Evolutionary conservation across 2,797 vertebrate species (phyloP).

Genomic region (Lepus oiostolus): DNA sequence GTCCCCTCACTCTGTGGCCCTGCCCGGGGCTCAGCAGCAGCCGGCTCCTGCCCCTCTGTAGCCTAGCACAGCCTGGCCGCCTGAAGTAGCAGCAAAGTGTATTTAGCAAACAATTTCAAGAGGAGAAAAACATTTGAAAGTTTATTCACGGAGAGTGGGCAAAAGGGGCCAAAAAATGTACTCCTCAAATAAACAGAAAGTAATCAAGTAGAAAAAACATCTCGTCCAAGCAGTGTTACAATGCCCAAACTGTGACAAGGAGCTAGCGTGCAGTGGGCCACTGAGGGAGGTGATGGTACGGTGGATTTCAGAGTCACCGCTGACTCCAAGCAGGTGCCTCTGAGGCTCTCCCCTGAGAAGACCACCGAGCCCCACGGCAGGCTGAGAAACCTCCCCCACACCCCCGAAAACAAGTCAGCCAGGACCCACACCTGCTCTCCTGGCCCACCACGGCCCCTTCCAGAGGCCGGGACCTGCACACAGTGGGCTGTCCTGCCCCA

Average conservation of each 20-base stretch:
- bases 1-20: not conserved
- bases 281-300: not conserved
- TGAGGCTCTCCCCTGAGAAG: not conserved
- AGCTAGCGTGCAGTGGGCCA: not conserved
- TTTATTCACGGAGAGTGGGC: constrained; percentile 24
- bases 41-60: not conserved
- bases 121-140: constrained; percentile 64
- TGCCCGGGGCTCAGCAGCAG: not conserved
- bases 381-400: not conserved
- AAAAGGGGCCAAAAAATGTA: constrained; percentile 20
- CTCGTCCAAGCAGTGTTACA: constrained; percentile 11
- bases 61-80: not conserved
- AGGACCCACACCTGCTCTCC: not conserved
- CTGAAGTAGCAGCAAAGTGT: constrained; percentile 62
- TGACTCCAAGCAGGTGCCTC: not conserved
- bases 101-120: constrained; percentile 67
- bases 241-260: not conserved
- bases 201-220: constrained; percentile 10
- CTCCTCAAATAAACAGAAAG: constrained; percentile 70
- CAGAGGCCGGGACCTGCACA: not conserved
- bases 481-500: not conserved
- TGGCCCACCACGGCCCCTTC: too few species aligned
- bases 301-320: not conserved
- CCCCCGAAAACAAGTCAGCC: not conserved
- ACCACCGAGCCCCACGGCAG: not conserved